Evolutionary conservation across 2,888 invertebrate genomes (phyloP).

Genomic region (Thereva unica): DNA sequence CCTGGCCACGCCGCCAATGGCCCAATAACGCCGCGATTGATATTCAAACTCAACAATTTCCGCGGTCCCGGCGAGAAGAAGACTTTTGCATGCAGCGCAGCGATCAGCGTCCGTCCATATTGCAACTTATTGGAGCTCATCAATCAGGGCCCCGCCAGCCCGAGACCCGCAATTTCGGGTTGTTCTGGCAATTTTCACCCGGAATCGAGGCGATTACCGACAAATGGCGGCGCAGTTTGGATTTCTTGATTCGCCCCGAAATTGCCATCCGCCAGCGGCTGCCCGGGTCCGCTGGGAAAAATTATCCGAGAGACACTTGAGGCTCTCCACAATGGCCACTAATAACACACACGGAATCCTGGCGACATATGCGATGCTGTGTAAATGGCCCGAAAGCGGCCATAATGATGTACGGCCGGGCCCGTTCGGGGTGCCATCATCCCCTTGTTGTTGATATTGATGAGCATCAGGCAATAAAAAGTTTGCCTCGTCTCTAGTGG

Average conservation of each 20-base stretch:
- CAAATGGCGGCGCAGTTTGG: conserved; percentile 28
- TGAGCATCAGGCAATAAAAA: conserved; percentile 28
- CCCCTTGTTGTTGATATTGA: conserved; percentile 36
- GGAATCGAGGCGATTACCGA: conserved; percentile 28
- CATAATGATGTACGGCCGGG: conserved; percentile 23
- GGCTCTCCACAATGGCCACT: conserved; percentile 28
- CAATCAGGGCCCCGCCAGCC: conserved; percentile 18
- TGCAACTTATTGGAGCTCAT: conserved; percentile 27
- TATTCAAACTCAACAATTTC: too few species aligned
- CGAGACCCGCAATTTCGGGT: conserved; percentile 22
- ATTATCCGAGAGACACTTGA: conserved; percentile 6
- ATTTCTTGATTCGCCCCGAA: conserved; percentile 25
- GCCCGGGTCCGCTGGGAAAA: conserved; percentile 14
- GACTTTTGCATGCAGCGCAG: too few species aligned
- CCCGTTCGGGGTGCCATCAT: conserved; percentile 22
- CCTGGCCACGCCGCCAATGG: too few species aligned
- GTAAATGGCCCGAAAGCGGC: conserved; percentile 26
- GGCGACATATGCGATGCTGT: conserved; percentile 31
- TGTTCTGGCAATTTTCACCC: conserved; percentile 24
- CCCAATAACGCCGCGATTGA: too few species aligned
- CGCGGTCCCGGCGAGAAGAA: too few species aligned
- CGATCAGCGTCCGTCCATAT: neutral
- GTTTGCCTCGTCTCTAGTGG: conserved; percentile 16
- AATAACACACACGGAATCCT: conserved; percentile 15
- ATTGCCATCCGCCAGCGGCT: conserved; percentile 19